Evolutionary conservation across 2,113 vertebrate species (phyloP).

Genomic region (Sclerurus mexicanus): DNA sequence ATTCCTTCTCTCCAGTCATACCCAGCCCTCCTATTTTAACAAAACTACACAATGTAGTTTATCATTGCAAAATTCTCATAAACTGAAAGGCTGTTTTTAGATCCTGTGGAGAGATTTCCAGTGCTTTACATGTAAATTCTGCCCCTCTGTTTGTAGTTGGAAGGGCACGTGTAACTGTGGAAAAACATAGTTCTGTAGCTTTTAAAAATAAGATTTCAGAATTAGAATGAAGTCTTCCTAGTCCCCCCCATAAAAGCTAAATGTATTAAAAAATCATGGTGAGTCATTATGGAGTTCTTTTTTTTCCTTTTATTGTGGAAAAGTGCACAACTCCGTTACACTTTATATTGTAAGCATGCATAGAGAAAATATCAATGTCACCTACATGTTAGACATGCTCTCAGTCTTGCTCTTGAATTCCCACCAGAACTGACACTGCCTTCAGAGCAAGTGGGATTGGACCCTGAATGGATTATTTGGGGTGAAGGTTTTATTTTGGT

Average conservation of each 20-base stretch:
- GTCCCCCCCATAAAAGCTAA: background rate
- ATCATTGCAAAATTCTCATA: background rate
- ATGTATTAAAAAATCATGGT: background rate
- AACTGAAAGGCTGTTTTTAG: conserved; percentile 6
- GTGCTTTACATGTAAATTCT: background rate
- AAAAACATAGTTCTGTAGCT: background rate
- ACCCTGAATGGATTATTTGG: background rate
- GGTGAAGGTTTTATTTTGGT: background rate
- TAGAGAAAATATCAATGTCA: background rate
- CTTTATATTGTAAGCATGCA: background rate
- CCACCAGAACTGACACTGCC: background rate
- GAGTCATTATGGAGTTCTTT: background rate
- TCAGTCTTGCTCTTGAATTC: background rate
- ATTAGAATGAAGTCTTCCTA: background rate
- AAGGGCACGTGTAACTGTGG: background rate
- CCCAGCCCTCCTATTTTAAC: background rate
- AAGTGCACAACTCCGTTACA: background rate
- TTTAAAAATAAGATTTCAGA: background rate
- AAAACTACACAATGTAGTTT: background rate
- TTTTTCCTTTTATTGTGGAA: background rate
- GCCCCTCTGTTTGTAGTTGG: background rate
- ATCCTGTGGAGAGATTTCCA: background rate
- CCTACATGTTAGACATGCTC: background rate
- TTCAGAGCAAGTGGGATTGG: background rate
- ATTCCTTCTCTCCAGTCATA: background rate